Conservation (phyloP, 2,113 vertebrate genomes). For the Phrynosoma platyrhinos region DNA sequence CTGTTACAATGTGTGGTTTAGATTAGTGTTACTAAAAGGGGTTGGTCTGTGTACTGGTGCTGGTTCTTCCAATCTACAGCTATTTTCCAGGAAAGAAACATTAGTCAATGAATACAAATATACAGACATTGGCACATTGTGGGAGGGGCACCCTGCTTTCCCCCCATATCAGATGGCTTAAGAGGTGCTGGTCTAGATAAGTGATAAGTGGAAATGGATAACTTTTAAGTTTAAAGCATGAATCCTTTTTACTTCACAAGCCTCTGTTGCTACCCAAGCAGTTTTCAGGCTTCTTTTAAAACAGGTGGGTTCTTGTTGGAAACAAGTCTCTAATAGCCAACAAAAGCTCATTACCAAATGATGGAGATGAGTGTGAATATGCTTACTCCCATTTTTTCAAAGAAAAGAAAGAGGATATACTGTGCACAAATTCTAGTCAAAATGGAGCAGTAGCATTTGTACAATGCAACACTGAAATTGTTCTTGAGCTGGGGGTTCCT, state of each 20-base stretch:
- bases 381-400: not conserved
- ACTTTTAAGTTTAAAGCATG: not conserved
- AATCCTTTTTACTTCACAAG: not conserved
- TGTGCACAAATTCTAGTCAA: conserved; percentile 1
- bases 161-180: too few species aligned
- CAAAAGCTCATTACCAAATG: not conserved
- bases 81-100: too few species aligned
- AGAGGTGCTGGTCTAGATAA: not conserved
- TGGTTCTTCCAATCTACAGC: too few species aligned
- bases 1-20: too few species aligned
- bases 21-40: too few species aligned
- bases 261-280: not conserved
- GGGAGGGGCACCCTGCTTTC: too few species aligned
- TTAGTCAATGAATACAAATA: too few species aligned
- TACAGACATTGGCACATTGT: too few species aligned
- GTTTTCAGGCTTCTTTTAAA: not conserved
- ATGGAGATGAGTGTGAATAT: not conserved
- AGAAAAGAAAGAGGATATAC: not conserved
- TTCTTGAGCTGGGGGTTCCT: not conserved
- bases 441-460: not conserved
- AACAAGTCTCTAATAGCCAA: not conserved
- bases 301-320: not conserved
- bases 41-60: too few species aligned
- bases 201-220: not conserved
- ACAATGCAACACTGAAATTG: not conserved